Evolutionary conservation across 2,797 vertebrate species (phyloP).

Genomic region (Mormyrus hasselquistii): DNA sequence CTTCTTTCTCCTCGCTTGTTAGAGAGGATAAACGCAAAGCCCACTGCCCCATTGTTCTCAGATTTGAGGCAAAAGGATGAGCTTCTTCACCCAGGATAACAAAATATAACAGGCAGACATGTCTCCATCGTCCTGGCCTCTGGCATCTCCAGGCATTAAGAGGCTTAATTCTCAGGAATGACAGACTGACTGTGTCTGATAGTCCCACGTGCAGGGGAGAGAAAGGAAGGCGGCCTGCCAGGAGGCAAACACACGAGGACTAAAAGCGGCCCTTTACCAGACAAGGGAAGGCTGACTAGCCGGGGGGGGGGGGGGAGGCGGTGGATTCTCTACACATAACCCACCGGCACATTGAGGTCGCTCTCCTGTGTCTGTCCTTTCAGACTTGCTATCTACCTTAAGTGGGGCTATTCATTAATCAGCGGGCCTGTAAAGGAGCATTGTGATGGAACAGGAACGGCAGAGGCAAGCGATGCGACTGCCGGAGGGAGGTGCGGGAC

Average conservation of each 20-base stretch:
- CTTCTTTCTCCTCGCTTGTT: not conserved
- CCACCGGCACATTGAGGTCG: not conserved
- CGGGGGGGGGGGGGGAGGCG: not conserved
- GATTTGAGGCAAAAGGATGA: not conserved
- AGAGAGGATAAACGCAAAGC: not conserved
- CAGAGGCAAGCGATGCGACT: not conserved
- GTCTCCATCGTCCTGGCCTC: not conserved
- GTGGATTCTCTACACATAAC: not conserved
- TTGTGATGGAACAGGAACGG: not conserved
- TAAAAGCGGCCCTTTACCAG: not conserved
- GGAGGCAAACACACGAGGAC: not conserved
- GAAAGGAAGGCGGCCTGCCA: not conserved
- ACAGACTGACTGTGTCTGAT: not conserved
- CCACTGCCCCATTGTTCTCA: not conserved
- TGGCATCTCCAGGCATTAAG: not conserved
- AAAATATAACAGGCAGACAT: not conserved
- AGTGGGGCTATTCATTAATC: slow-evolving; percentile 16
- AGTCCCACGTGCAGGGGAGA: not conserved
- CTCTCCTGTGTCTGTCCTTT: not conserved
- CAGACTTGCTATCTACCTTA: not conserved
- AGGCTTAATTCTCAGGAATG: slow-evolving; percentile 8
- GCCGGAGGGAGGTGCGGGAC: not conserved
- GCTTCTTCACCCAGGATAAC: not conserved
- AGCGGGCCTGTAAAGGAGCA: not conserved
- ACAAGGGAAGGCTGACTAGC: not conserved